Base-by-base conservation (phyloP, 2,113 vertebrate species). In the Carassius auratus region DNA sequence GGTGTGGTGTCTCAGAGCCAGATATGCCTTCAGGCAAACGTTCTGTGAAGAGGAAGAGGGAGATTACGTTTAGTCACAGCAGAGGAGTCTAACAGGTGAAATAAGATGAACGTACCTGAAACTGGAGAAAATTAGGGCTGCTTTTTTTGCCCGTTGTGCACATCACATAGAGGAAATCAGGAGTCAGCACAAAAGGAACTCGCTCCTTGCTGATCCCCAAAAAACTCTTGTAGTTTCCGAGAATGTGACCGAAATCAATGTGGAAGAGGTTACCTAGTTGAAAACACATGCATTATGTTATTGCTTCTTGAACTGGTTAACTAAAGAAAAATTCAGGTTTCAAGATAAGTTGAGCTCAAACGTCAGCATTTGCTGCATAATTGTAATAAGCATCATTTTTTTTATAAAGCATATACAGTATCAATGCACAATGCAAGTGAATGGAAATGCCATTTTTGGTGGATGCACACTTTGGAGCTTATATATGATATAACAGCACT, bases 141-240 rank as follows among this genome's bases (percentile, higher is more conserved):
- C 96, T 97, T 90, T 99, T 99, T 94, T 98, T 99, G 78, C 97
- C 97, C 0, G 96, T 96, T 33, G 97, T 97, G 86, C 97, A 97
- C 98, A 99, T 99, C 86, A 99, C 97, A 77, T 97, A 98, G 69
- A 99, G 96, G 93, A 99, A 99, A 93, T 99, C 98, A 0, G 98
- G 98, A 5, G 98, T 99, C 75, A 99, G 93, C 74, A 99, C 98
- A 85, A 99, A 99, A 21, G 98, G 98, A 82, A 99, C 98, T 93
- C 97, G 96, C 88, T 99, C 98, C 91, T 99, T 99, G 91, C 96
- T 99, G 92, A 99, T 97, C 83, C 98, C 98, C 93, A 99, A 95
- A 90, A 99, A 99, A 88, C 97, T 99, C 95, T 99, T 99, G 50
- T 99, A 99, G 92, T 99, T 99, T 86, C 98, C 98, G 93, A 99